A percentile compares a stretch with the other conserved stretches of the same genome.
Evolutionary conservation across 2,113 vertebrate species (phyloP).

Genomic region (Cnemophilus loriae): DNA sequence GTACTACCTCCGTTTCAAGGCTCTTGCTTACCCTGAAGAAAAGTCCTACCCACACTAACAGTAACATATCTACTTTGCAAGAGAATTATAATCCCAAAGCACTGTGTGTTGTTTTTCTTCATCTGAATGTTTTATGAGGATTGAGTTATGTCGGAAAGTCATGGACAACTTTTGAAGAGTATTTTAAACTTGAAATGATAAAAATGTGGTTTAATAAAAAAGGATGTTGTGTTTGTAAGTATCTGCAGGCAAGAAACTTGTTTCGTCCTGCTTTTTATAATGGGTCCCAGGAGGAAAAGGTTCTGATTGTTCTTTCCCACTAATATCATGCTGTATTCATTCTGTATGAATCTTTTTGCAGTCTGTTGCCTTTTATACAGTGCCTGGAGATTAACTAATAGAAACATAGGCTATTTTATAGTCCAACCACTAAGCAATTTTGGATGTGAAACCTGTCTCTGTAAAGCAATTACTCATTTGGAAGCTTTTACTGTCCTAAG

Average conservation of each 20-base stretch:
- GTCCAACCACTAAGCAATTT: neutral
- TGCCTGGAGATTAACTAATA: slow-evolving; percentile 30
- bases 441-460: slow-evolving; percentile 1
- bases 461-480: slow-evolving; percentile 40
- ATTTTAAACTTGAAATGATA: neutral
- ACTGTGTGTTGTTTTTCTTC: neutral
- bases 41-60: neutral
- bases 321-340: neutral
- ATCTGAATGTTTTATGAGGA: neutral
- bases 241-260: neutral
- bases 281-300: neutral
- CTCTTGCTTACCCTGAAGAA: neutral
- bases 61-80: neutral
- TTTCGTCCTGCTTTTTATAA: neutral
- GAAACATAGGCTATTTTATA: slow-evolving; percentile 1
- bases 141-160: neutral
- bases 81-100: neutral
- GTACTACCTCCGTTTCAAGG: neutral
- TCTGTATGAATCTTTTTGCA: neutral
- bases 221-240: neutral
- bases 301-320: neutral
- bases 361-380: neutral
- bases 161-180: neutral
- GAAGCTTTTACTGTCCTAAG: slow-evolving; percentile 54
- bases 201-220: neutral